Percentiles rank a stretch among this genome's conserved stretches.
phyloP scores from a whole-genome alignment of 1,140 invertebrate species.

The Chironomus tepperi region DNA sequence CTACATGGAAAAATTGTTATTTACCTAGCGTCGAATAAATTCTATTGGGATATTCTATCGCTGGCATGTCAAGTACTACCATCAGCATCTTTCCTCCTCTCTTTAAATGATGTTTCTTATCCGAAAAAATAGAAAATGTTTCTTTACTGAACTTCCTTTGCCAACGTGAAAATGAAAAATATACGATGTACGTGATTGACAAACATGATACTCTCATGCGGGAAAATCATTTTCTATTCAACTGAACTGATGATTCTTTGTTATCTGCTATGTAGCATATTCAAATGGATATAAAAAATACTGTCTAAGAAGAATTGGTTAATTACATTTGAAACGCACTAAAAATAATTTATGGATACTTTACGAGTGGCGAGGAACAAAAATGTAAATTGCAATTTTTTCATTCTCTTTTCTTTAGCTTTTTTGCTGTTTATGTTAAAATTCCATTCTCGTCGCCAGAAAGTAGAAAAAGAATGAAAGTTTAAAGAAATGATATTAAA shows the following conservation, averaged over 20 bases:
- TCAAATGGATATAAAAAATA: slow-evolving; percentile 2
- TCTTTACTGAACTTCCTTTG: neutral
- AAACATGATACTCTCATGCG: neutral
- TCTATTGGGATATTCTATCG: slow-evolving; percentile 19
- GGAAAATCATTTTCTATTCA: slow-evolving; percentile 18
- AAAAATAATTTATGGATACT: neutral
- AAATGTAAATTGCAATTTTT: neutral
- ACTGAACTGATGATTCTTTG: neutral
- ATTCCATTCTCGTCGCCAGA: neutral
- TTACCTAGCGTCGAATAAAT: slow-evolving; percentile 1
- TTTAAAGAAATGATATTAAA: slow-evolving; percentile 2
- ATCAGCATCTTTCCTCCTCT: slow-evolving; percentile 1
- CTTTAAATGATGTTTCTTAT: neutral
- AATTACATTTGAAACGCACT: neutral
- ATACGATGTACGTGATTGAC: slow-evolving; percentile 19
- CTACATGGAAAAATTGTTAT: slow-evolving; percentile 8
- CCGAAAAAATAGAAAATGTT: neutral
- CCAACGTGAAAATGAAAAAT: slow-evolving; percentile 19
- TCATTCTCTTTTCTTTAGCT: neutral
- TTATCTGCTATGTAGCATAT: neutral
- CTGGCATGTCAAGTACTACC: slow-evolving; percentile 10
- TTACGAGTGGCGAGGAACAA: neutral
- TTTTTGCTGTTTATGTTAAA: neutral
- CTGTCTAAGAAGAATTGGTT: neutral
- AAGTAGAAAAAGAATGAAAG: neutral